Evolutionary conservation across 2,888 invertebrate species (phyloP).

Genomic region (Eristalis tenax): DNA sequence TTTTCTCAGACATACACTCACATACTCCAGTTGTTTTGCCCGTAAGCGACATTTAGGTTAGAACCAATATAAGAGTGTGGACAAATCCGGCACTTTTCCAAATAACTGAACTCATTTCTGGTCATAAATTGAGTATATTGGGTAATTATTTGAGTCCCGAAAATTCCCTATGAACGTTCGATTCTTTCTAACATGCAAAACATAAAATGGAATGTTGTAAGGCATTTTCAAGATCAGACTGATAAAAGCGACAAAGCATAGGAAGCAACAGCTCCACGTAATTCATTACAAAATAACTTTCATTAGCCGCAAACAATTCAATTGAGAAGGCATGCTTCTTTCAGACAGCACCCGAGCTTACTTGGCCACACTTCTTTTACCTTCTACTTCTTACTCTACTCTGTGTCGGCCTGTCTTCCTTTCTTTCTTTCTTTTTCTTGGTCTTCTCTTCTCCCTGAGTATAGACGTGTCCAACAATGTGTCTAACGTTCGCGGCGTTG

Average conservation of each 20-base stretch:
- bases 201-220: slow-evolving; percentile 8
- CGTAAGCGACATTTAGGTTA: slow-evolving; percentile 45
- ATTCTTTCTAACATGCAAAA: neutral
- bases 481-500: slow-evolving; percentile 37
- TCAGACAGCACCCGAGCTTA: neutral
- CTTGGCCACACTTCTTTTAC: neutral
- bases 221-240: slow-evolving; percentile 52
- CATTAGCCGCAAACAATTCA: slow-evolving; percentile 62
- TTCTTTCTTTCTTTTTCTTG: neutral
- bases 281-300: slow-evolving; percentile 68
- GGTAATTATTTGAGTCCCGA: neutral
- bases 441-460: neutral
- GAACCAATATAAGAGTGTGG: neutral
- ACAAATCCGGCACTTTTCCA: slow-evolving; percentile 3
- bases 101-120: slow-evolving; percentile 18
- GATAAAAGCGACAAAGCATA: slow-evolving; percentile 28
- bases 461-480: slow-evolving; percentile 42
- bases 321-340: slow-evolving; percentile 47
- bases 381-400: neutral
- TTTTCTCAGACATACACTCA: slow-evolving; percentile 17
- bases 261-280: slow-evolving; percentile 54
- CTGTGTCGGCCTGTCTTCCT: neutral
- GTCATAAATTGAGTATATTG: neutral
- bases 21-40: neutral
- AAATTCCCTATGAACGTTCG: neutral